Conservation (phyloP, 2,797 vertebrate species). For the Lepidocolaptes lacrymiger region DNA sequence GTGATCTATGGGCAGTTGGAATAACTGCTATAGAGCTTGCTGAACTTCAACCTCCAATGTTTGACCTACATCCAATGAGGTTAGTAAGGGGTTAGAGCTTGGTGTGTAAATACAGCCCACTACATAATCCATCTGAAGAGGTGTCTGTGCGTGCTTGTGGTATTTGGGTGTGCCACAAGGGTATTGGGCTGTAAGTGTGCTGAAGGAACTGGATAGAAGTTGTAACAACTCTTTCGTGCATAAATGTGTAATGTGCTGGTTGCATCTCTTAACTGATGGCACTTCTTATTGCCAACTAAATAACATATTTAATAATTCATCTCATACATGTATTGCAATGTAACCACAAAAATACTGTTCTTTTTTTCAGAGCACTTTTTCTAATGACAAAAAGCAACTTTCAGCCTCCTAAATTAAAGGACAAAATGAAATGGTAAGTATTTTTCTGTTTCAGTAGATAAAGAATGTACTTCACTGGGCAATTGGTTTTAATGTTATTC, state of each 20-base stretch:
- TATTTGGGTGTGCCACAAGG: background rate
- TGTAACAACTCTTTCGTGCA: background rate
- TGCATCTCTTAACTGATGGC: background rate
- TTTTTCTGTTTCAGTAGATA: slow-evolving; percentile 19
- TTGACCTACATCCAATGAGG: slow-evolving; percentile 97
- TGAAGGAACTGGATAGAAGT: background rate
- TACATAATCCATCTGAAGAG: background rate
- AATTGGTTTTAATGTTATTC: background rate
- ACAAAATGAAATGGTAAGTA: slow-evolving; percentile 93
- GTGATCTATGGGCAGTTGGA: slow-evolving; percentile 98
- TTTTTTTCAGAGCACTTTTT: slow-evolving; percentile 89
- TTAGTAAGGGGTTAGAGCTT: slow-evolving; percentile 53
- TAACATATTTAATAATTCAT: background rate
- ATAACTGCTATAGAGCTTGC: slow-evolving; percentile 97
- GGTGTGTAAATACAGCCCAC: background rate
- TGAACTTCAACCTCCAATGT: slow-evolving; percentile 97
- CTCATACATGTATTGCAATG: background rate
- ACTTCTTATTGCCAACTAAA: background rate
- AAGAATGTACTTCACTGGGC: background rate
- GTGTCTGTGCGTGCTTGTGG: background rate
- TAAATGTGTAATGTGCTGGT: background rate
- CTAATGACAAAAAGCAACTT: slow-evolving; percentile 99
- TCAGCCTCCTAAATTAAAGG: slow-evolving; percentile 97
- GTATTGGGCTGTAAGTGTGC: background rate
- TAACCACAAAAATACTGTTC: background rate